Percentiles rank a stretch among this genome's conserved stretches.
Conservation (phyloP, 2,888 invertebrate species). For the Drosophila kanekoi region DNA sequence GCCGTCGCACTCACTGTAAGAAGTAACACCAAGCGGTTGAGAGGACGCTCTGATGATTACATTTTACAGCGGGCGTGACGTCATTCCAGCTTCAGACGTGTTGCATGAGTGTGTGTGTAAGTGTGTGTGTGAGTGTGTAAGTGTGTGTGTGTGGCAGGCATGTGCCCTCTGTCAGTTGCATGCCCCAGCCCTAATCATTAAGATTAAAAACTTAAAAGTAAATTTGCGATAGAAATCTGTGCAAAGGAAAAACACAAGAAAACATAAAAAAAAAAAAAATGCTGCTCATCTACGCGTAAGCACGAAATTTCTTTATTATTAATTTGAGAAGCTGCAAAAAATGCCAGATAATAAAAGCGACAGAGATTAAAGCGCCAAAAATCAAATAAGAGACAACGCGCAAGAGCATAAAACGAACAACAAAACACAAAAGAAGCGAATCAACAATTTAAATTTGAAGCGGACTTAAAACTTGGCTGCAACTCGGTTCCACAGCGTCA, state of each 20-base stretch:
- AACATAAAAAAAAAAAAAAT: conserved; percentile 13
- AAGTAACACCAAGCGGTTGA: conserved; percentile 96
- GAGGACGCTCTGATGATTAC: conserved; percentile 92
- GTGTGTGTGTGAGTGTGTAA: not conserved
- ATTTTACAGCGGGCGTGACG: conserved; percentile 94
- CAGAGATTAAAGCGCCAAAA: conserved; percentile 62
- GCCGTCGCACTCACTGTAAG: conserved; percentile 94
- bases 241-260: conserved; percentile 5
- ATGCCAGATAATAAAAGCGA: not conserved
- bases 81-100: conserved; percentile 28
- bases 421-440: not conserved
- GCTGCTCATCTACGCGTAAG: conserved; percentile 51
- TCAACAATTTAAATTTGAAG: conserved; percentile 32
- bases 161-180: conserved; percentile 40
- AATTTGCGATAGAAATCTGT: conserved; percentile 57
- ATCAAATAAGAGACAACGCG: conserved; percentile 54
- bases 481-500: not conserved
- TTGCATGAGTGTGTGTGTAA: conserved; percentile 1
- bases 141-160: conserved; percentile 4
- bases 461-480: conserved; percentile 34
- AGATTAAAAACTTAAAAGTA: conserved; percentile 37
- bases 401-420: conserved; percentile 6
- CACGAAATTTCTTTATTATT: conserved; percentile 65
- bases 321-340: conserved; percentile 44
- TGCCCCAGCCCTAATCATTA: not conserved